Conservation (phyloP, 92 coral and sea anemone genomes). For the Paramuricea clavata region DNA sequence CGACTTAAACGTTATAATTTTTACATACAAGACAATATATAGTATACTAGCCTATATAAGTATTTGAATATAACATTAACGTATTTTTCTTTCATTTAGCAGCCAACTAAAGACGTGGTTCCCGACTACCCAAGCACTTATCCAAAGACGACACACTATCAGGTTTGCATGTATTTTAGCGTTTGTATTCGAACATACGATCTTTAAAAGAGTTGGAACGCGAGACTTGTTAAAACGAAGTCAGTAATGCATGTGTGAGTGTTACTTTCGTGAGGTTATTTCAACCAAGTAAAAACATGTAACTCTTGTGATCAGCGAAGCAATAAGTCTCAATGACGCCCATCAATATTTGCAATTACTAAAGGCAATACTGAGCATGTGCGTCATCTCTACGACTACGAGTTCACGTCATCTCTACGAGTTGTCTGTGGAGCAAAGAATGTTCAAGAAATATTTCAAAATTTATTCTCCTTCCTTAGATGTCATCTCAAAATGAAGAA, state of each 20-base stretch:
- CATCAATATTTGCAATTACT: background rate
- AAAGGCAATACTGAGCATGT: too few species aligned
- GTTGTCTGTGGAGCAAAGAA: background rate
- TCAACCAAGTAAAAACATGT: background rate
- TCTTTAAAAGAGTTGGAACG: too few species aligned
- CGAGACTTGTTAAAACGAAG: too few species aligned
- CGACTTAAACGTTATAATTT: background rate
- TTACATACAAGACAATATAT: too few species aligned
- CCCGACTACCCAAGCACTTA: slow-evolving; percentile 37
- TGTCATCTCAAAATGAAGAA: background rate
- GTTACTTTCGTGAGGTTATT: background rate
- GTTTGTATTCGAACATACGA: background rate
- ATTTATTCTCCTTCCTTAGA: background rate
- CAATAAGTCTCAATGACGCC: too few species aligned
- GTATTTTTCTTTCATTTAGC: background rate
- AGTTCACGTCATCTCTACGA: too few species aligned
- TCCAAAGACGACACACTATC: background rate
- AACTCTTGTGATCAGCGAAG: background rate
- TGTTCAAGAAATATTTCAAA: background rate
- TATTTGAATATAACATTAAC: background rate
- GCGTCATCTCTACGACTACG: too few species aligned
- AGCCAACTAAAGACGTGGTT: background rate
- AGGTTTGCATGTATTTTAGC: slow-evolving; percentile 5
- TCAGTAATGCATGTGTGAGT: background rate
- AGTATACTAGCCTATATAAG: background rate